phyloP scores from a whole-genome alignment of 2,113 vertebrate genomes.

The Ramphastos sulfuratus region DNA sequence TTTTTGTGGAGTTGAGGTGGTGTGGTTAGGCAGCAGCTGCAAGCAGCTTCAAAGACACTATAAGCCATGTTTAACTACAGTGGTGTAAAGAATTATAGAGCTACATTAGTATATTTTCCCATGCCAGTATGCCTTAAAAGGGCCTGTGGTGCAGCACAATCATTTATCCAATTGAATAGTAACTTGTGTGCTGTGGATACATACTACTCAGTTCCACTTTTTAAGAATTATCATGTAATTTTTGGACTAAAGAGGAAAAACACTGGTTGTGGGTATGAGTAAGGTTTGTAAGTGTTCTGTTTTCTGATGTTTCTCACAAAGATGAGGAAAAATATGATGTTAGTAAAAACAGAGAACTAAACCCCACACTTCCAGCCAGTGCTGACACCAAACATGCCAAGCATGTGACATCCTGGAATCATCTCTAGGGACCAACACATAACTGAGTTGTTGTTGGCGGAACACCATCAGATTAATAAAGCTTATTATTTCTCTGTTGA shows the following conservation, averaged over 20 bases:
- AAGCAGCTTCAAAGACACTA: not conserved
- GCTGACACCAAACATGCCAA: not conserved
- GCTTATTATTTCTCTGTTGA: not conserved
- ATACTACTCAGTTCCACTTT: not conserved
- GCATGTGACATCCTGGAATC: not conserved
- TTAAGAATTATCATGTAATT: not conserved
- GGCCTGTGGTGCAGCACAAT: not conserved
- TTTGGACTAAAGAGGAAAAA: not conserved
- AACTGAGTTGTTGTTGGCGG: not conserved
- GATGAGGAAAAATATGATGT: not conserved
- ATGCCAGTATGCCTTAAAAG: not conserved
- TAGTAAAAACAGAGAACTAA: not conserved
- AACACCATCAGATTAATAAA: not conserved
- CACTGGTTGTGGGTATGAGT: not conserved
- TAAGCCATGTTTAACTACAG: not conserved
- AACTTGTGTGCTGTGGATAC: not conserved
- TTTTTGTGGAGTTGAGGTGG: rapidly evolving
- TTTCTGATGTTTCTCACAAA: not conserved
- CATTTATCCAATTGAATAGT: not conserved
- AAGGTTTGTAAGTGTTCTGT: not conserved
- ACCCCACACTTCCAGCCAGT: too few species aligned
- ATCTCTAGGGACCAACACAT: not conserved
- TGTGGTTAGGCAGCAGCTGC: not conserved
- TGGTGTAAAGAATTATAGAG: not conserved
- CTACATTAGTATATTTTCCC: not conserved